Evolutionary conservation across 2,888 invertebrate genomes (phyloP).

Genomic region (Morpho achilles): DNA sequence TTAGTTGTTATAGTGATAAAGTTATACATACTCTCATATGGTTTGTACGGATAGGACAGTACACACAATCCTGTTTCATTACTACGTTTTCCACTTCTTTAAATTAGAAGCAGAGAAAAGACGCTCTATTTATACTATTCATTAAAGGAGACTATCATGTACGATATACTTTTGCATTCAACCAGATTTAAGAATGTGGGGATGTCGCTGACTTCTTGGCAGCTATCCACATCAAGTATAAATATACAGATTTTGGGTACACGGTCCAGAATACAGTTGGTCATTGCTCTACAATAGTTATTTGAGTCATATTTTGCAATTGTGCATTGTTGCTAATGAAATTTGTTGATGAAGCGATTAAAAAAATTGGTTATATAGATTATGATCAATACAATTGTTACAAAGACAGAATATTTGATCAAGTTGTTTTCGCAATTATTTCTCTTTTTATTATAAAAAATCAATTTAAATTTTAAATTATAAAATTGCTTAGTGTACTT

Average conservation of each 20-base stretch:
- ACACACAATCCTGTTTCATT: not conserved
- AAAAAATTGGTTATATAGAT: too few relatives aligned
- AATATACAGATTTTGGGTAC: constrained; percentile 68
- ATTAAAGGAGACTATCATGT: constrained; percentile 32
- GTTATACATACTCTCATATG: too few relatives aligned
- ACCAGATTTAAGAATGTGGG: constrained; percentile 54
- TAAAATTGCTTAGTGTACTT: too few relatives aligned
- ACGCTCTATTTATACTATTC: constrained; percentile 26
- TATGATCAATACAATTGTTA: too few relatives aligned
- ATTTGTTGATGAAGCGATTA: too few relatives aligned
- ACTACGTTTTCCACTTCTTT: constrained; percentile 3
- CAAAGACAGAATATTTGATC: too few relatives aligned
- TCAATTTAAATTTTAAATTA: too few relatives aligned
- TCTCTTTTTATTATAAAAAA: too few relatives aligned
- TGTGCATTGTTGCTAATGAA: constrained; percentile 8
- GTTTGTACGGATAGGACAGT: too few relatives aligned
- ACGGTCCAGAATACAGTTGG: constrained; percentile 63
- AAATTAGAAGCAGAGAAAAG: constrained; percentile 10
- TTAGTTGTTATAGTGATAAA: too few relatives aligned
- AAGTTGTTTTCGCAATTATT: too few relatives aligned
- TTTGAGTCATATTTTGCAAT: constrained; percentile 39
- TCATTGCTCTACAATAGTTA: constrained; percentile 58
- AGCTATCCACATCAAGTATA: constrained; percentile 67
- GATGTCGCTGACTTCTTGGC: constrained; percentile 75
- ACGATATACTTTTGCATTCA: constrained; percentile 40